These are phyloP conservation scores for Halcyon senegalensis DNA, from an alignment of 2,113 vertebrate genomes.

Conservation along the genomic window DNA sequence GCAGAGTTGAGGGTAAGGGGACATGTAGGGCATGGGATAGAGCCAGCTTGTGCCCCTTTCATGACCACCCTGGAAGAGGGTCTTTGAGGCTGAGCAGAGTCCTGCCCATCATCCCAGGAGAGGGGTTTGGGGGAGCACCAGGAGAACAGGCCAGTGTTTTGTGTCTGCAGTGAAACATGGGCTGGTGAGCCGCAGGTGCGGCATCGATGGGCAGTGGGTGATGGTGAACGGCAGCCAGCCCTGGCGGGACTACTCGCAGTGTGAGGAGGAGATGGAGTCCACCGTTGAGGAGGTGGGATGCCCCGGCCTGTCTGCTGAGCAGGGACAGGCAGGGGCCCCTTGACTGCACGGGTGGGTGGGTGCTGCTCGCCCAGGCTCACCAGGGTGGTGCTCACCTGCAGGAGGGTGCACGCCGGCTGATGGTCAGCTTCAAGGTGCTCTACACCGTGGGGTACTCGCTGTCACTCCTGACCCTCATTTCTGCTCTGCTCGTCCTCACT, in stretches of 20 bases:
- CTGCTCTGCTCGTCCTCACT: conserved; percentile 75
- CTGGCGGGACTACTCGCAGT: conserved; percentile 87
- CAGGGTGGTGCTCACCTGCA: not conserved
- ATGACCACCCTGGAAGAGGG: not conserved
- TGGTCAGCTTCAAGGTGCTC: conserved; percentile 84
- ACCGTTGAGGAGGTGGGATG: conserved; percentile 52
- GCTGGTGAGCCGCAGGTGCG: conserved; percentile 81
- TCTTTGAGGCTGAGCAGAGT: not conserved
- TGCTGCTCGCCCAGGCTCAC: not conserved
- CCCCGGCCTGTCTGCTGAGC: rapidly evolving
- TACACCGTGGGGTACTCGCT: conserved; percentile 90
- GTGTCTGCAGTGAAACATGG: conserved; percentile 80
- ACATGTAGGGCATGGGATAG: rapidly evolving
- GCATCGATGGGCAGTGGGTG: conserved; percentile 81
- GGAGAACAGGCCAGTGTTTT: rapidly evolving
- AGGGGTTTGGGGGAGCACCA: not conserved
- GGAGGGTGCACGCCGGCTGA: conserved; percentile 79
- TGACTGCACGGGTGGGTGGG: rapidly evolving
- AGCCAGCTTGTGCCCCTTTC: not conserved
- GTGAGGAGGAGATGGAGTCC: conserved; percentile 78
- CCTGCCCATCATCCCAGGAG: not conserved
- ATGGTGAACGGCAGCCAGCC: conserved; percentile 72
- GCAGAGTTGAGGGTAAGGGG: not conserved
- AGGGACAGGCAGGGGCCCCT: not conserved
- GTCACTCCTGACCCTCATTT: conserved; percentile 82